These are phyloP conservation scores for Ramphastos sulfuratus DNA, from an alignment of 2,113 vertebrate genomes.

Conservation along the genomic window DNA sequence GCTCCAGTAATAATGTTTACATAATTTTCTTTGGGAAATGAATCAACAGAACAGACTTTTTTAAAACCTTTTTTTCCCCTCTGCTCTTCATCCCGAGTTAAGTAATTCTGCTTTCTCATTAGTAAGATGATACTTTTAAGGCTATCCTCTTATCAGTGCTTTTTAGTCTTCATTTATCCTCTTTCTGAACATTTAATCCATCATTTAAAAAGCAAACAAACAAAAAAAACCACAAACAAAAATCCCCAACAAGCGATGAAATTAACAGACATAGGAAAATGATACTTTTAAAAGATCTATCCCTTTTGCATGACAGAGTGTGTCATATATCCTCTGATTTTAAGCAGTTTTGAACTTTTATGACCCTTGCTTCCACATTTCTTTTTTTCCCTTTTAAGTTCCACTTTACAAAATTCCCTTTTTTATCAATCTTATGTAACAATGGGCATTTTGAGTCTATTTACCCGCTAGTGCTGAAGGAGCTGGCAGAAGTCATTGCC, in stretches of 20 bases:
- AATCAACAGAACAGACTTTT: background rate
- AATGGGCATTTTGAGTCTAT: background rate
- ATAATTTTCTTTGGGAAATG: background rate
- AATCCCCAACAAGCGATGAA: background rate
- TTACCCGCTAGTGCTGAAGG: too few species aligned
- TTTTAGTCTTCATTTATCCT: constrained; percentile 17
- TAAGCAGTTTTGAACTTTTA: background rate
- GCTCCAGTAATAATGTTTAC: background rate
- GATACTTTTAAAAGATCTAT: background rate
- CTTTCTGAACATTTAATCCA: constrained; percentile 17
- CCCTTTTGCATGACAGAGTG: background rate
- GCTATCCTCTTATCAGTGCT: background rate
- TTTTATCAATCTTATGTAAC: background rate
- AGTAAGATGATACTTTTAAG: constrained; percentile 7
- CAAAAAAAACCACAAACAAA: too few species aligned
- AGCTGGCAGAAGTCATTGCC: too few species aligned
- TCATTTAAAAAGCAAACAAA: background rate
- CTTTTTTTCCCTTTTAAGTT: background rate
- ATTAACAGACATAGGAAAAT: background rate
- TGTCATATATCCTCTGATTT: background rate
- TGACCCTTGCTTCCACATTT: background rate
- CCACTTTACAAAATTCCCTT: background rate
- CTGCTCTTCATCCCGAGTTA: background rate
- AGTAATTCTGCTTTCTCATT: constrained; percentile 16
- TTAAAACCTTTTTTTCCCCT: background rate